phyloP scores from a whole-genome alignment of 2,797 vertebrate species.

The Selene dorsalis region DNA sequence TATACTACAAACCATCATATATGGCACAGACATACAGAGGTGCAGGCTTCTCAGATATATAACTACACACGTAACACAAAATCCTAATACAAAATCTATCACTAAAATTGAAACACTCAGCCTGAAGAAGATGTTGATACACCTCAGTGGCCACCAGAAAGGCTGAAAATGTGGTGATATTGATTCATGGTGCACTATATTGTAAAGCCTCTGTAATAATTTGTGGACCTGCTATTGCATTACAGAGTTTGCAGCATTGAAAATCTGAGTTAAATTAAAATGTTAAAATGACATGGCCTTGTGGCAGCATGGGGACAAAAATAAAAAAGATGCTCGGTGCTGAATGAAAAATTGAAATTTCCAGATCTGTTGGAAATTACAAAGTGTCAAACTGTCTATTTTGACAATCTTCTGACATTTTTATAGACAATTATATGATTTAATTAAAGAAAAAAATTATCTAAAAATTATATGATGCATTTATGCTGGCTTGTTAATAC shows the following conservation, averaged over 20 bases:
- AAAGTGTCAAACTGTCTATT: too few relatives aligned
- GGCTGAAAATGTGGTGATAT: not conserved
- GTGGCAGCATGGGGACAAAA: not conserved
- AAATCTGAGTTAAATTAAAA: not conserved
- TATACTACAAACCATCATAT: conserved; percentile 7
- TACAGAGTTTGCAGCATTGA: not conserved
- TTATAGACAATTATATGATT: too few relatives aligned
- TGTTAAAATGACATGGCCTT: not conserved
- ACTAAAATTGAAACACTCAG: not conserved
- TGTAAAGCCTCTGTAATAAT: not conserved
- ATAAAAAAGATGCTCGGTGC: not conserved
- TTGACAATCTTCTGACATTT: not conserved
- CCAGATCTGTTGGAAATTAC: too few relatives aligned
- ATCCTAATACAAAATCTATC: conserved; percentile 1
- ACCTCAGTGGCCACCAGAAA: not conserved
- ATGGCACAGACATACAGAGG: conserved; percentile 11
- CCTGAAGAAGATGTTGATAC: conserved; percentile 3
- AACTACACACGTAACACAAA: not conserved
- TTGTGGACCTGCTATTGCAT: not conserved
- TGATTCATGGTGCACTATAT: not conserved
- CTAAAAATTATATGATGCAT: too few relatives aligned
- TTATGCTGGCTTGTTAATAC: too few relatives aligned
- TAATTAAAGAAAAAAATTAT: too few relatives aligned
- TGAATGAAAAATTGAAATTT: too few relatives aligned
- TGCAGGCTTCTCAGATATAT: conserved; percentile 17